Conservation (phyloP, 2,113 vertebrate genomes). For the Entelurus aequoreus region DNA sequence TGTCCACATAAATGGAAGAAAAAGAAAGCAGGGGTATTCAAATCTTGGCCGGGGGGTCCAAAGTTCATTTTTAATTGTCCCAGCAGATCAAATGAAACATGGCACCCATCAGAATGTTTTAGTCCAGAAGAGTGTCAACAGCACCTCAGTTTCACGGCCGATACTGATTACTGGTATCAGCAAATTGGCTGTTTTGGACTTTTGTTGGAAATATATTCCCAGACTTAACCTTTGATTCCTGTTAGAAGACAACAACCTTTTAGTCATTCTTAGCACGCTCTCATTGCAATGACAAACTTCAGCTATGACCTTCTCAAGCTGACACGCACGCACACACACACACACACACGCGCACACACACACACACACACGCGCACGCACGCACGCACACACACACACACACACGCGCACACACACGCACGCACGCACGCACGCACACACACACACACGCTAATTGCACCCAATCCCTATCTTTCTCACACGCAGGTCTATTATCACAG, state of each 20-base stretch:
- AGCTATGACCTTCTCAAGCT: constrained; percentile 37
- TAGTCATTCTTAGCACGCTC: constrained; percentile 14
- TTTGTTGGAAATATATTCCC: constrained; percentile 3
- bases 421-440: not conserved
- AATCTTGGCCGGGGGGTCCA: too few species aligned
- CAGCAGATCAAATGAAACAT: too few species aligned
- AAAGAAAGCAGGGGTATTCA: too few species aligned
- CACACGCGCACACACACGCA: too few species aligned
- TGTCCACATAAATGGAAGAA: too few species aligned
- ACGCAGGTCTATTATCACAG: constrained; percentile 61
- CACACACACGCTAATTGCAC: constrained; percentile 5
- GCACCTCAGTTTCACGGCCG: too few species aligned
- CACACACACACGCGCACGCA: not conserved
- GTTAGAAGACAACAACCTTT: constrained; percentile 19
- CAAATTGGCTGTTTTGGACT: not conserved
- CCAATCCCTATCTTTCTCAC: constrained; percentile 39
- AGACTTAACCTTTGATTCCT: constrained; percentile 21
- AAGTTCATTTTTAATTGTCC: too few species aligned
- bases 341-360: too few species aligned
- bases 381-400: not conserved
- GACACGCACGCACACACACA: not conserved
- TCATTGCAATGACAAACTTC: constrained; percentile 29
- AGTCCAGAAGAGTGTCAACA: too few species aligned
- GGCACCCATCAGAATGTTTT: too few species aligned
- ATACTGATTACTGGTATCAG: too few species aligned